Conservation (phyloP, 2,113 vertebrate species). For the Antechinus stuartii region DNA sequence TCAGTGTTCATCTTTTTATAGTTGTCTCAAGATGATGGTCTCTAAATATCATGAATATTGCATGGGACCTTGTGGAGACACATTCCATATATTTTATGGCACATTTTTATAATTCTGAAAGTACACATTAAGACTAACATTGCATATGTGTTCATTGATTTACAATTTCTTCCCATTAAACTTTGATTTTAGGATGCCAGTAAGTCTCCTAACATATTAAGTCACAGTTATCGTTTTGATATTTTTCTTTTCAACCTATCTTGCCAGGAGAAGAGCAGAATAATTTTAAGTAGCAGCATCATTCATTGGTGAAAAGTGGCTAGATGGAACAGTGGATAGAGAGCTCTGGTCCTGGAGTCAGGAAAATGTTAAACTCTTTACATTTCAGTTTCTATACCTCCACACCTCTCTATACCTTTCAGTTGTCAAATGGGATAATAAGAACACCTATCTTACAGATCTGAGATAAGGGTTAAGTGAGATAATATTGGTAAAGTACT, state of each 20-base stretch:
- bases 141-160: background rate
- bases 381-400: no score
- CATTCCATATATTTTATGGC: background rate
- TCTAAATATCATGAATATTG: background rate
- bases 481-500: background rate
- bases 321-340: background rate
- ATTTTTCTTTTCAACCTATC: background rate
- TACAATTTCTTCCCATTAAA: background rate
- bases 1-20: background rate
- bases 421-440: background rate
- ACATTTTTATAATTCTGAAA: no score
- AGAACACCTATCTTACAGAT: background rate
- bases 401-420: background rate
- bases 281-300: background rate
- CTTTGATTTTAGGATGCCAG: background rate
- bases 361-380: background rate
- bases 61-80: background rate
- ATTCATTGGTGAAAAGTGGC: background rate
- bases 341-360: background rate
- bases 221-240: background rate
- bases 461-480: background rate
- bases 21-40: background rate
- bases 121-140: background rate
- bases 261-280: background rate
- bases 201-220: background rate